Evolutionary conservation across 2,888 invertebrate species (phyloP).

Genomic region (Cantharis rufa): DNA sequence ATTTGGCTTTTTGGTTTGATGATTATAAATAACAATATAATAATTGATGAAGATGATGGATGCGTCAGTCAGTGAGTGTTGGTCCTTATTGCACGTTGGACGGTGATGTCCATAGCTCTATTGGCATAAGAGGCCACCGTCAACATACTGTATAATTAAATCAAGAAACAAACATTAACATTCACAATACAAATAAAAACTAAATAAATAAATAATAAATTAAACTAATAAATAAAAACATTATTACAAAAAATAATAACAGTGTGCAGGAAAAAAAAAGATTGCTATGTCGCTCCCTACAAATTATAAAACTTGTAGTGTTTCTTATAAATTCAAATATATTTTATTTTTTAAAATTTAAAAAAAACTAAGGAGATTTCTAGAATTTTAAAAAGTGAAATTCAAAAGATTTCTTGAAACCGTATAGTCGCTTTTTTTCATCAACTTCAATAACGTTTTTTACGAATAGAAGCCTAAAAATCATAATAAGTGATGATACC

Average conservation of each 20-base stretch:
- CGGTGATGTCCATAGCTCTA: conserved; percentile 55
- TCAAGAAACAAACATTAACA: conserved; percentile 26
- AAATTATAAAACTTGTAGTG: not conserved
- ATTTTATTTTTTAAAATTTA: too few relatives aligned
- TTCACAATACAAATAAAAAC: not conserved
- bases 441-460: too few relatives aligned
- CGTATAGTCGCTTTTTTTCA: too few relatives aligned
- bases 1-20: conserved; percentile 51
- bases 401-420: too few relatives aligned
- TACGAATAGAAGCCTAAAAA: too few relatives aligned
- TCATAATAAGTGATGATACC: too few relatives aligned
- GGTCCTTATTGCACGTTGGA: conserved; percentile 58
- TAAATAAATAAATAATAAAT: not conserved
- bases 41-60: conserved; percentile 51
- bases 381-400: too few relatives aligned
- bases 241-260: not conserved
- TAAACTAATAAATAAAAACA: not conserved
- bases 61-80: conserved; percentile 56
- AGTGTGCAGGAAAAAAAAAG: not conserved
- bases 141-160: conserved; percentile 53
- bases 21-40: conserved; percentile 54
- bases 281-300: not conserved
- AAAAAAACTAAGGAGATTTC: too few relatives aligned
- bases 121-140: conserved; percentile 55
- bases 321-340: not conserved